phyloP scores from a whole-genome alignment of 2,888 invertebrate genomes.

The Abrostola triplasia region DNA sequence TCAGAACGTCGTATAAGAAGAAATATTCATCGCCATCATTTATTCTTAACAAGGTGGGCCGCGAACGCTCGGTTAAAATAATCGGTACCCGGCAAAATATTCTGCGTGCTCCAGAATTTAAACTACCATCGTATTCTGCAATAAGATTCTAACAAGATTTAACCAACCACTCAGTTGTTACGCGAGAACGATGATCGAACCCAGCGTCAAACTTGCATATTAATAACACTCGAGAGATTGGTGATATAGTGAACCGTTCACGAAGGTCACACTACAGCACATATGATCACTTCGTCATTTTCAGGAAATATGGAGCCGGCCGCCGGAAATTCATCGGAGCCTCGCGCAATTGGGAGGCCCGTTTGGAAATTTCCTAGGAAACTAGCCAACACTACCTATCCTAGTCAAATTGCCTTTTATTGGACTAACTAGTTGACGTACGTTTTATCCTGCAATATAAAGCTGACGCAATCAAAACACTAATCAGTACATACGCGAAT shows the following conservation, averaged over 20 bases:
- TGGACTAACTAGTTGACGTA: slow-evolving; percentile 34
- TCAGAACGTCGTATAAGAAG: slow-evolving; percentile 10
- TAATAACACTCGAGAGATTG: not conserved
- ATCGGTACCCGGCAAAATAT: not conserved
- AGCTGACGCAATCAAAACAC: slow-evolving; percentile 21
- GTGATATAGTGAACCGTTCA: slow-evolving; percentile 33
- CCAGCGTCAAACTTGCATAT: not conserved
- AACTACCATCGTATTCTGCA: too few species aligned
- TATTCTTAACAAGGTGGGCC: slow-evolving; percentile 17
- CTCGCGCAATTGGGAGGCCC: slow-evolving; percentile 74
- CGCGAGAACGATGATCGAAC: too few species aligned
- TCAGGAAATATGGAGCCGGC: slow-evolving; percentile 75
- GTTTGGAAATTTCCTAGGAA: slow-evolving; percentile 75
- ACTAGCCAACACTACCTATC: slow-evolving; percentile 62
- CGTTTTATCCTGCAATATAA: slow-evolving; percentile 26
- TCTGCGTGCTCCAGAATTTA: not conserved
- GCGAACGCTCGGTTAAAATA: not conserved
- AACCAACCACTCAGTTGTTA: too few species aligned
- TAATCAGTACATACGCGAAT: slow-evolving; percentile 31
- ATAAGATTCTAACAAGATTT: too few species aligned
- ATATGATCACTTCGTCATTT: slow-evolving; percentile 74
- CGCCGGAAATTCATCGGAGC: slow-evolving; percentile 79
- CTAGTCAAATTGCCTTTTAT: slow-evolving; percentile 46
- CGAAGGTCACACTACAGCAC: slow-evolving; percentile 57
- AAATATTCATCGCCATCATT: slow-evolving; percentile 43